These are phyloP conservation scores for Scarus forsteni DNA, from an alignment of 2,797 vertebrate genomes.

Conservation along the genomic window DNA sequence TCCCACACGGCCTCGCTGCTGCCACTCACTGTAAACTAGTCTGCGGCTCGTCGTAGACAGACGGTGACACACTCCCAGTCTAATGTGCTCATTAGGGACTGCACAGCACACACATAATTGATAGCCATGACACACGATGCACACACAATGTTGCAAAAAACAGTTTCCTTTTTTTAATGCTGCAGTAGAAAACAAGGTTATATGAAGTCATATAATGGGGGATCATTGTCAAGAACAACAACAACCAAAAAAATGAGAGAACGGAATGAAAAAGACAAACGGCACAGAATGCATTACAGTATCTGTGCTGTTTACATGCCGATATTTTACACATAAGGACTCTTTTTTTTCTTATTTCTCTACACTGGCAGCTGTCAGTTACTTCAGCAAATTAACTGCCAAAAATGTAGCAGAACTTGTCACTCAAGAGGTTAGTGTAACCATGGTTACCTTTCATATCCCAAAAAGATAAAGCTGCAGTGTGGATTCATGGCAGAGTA, in stretches of 20 bases:
- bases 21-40: conserved; percentile 90
- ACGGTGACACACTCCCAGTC: conserved; percentile 82
- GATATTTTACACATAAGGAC: conserved; percentile 96
- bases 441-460: conserved; percentile 98
- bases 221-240: conserved; percentile 98
- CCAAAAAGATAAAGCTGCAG: conserved; percentile 96
- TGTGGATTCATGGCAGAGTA: conserved; percentile 96
- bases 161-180: conserved; percentile 96
- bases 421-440: conserved; percentile 94
- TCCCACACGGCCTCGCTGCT: conserved; percentile 81
- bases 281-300: conserved; percentile 95
- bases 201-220: conserved; percentile 99
- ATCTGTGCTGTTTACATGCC: conserved; percentile 99
- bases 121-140: conserved; percentile 76
- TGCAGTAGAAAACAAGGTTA: conserved; percentile 99
- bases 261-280: conserved; percentile 79
- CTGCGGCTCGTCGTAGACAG: conserved; percentile 88
- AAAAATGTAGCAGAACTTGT: conserved; percentile 94
- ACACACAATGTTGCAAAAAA: conserved; percentile 92
- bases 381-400: conserved; percentile 98
- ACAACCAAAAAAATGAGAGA: conserved; percentile 85
- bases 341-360: conserved; percentile 78
- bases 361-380: conserved; percentile 99
- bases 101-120: conserved; percentile 78
- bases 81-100: conserved; percentile 83